A percentile compares a stretch with the other conserved stretches of the same genome.
Evolutionary conservation across 2,113 vertebrate genomes (phyloP).

Genomic region (Zosterops pallidus): DNA sequence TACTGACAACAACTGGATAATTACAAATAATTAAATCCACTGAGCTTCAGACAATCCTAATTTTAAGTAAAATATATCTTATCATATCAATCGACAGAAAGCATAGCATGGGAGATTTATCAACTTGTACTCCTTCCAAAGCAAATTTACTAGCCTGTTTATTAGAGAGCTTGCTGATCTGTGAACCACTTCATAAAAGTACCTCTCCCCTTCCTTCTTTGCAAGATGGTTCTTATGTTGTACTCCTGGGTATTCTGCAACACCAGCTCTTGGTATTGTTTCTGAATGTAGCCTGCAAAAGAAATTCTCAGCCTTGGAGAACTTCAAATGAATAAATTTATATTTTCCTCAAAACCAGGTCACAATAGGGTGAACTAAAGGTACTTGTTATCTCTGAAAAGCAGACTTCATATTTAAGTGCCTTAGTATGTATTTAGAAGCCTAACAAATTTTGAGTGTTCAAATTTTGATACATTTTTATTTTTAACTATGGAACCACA

Average conservation of each 20-base stretch:
- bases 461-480: background rate
- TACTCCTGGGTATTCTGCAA: background rate
- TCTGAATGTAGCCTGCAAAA: background rate
- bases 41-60: slow-evolving; percentile 88
- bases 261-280: background rate
- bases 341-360: background rate
- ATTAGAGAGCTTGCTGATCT: slow-evolving; percentile 64
- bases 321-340: background rate
- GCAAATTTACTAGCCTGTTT: slow-evolving; percentile 71
- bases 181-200: slow-evolving; percentile 64
- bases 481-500: background rate
- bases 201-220: background rate
- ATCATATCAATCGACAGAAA: slow-evolving; percentile 80
- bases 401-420: background rate
- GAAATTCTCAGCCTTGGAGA: background rate
- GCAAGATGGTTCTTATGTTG: background rate
- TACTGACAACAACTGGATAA: slow-evolving; percentile 87
- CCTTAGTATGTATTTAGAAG: background rate
- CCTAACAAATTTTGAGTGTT: background rate
- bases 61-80: slow-evolving; percentile 94
- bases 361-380: background rate
- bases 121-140: slow-evolving; percentile 72
- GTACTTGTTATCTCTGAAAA: background rate
- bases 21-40: slow-evolving; percentile 97
- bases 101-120: slow-evolving; percentile 74